A percentile compares a stretch with the other conserved stretches of the same genome.
Evolutionary conservation across 2,888 invertebrate species (phyloP).

Genomic region (Panorpa germanica): DNA sequence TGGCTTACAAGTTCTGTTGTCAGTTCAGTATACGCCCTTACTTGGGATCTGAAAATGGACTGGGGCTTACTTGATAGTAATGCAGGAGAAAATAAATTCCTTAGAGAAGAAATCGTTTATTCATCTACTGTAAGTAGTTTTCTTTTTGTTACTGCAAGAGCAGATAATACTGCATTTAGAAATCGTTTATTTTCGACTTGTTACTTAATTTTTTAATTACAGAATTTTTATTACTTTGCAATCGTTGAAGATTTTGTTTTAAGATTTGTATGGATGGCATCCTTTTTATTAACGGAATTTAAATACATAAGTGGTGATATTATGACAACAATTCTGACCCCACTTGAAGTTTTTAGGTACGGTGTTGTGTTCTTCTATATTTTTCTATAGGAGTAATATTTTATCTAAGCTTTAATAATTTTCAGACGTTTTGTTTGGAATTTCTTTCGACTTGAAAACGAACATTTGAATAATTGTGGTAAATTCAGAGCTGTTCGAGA

Average conservation of each 20-base stretch:
- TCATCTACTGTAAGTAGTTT: constrained; percentile 57
- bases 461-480: constrained; percentile 98
- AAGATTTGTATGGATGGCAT: constrained; percentile 84
- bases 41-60: constrained; percentile 98
- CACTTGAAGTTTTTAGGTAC: constrained; percentile 77
- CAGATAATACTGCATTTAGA: constrained; percentile 2
- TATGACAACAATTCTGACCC: constrained; percentile 66
- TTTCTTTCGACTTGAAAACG: constrained; percentile 97
- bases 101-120: constrained; percentile 91
- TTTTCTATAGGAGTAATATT: constrained; percentile 3
- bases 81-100: constrained; percentile 77
- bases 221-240: constrained; percentile 91
- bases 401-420: constrained; percentile 10
- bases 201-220: constrained; percentile 17
- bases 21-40: constrained; percentile 87
- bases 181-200: constrained; percentile 7
- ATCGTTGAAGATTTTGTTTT: constrained; percentile 87
- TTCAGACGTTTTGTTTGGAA: constrained; percentile 92
- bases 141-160: constrained; percentile 1
- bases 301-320: constrained; percentile 56
- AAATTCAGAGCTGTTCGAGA: constrained; percentile 96
- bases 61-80: constrained; percentile 92
- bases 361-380: constrained; percentile 9
- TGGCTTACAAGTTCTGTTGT: constrained; percentile 76
- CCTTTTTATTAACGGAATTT: constrained; percentile 69